A percentile compares a stretch with the other conserved stretches of the same genome.
Conservation (phyloP, 1,140 invertebrate genomes). For the Drosophila bocki region DNA sequence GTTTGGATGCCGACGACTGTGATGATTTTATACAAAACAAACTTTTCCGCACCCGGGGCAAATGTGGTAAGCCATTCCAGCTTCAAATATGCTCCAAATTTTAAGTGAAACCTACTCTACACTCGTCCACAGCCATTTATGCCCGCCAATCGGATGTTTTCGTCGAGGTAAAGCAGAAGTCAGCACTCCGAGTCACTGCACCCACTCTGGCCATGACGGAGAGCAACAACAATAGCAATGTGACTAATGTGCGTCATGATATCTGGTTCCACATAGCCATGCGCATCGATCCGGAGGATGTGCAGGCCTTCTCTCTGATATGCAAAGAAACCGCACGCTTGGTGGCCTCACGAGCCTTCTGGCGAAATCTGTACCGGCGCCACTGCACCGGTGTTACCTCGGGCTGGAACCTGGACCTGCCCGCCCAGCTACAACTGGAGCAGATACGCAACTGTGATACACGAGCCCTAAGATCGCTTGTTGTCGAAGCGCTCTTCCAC, state of each 20-base stretch:
- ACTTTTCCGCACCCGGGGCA: slow-evolving; percentile 51
- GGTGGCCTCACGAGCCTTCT: slow-evolving; percentile 63
- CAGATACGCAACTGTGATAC: slow-evolving; percentile 62
- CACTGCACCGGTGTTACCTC: slow-evolving; percentile 45
- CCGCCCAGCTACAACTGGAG: slow-evolving; percentile 58
- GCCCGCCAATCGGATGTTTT: slow-evolving; percentile 54
- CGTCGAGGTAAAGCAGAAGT: slow-evolving; percentile 49
- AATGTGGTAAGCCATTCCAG: slow-evolving; percentile 48
- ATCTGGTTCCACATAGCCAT: slow-evolving; percentile 79
- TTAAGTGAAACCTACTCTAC: not conserved
- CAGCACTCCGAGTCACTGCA: slow-evolving; percentile 7
- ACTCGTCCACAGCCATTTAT: slow-evolving; percentile 36
- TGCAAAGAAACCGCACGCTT: slow-evolving; percentile 63
- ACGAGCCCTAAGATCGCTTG: slow-evolving; percentile 39
- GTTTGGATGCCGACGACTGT: slow-evolving; percentile 50
- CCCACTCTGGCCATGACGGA: slow-evolving; percentile 16
- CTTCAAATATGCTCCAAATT: not conserved
- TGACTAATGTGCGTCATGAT: slow-evolving; percentile 52
- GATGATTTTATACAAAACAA: slow-evolving; percentile 52
- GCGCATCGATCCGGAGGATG: slow-evolving; percentile 73
- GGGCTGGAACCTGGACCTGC: slow-evolving; percentile 62
- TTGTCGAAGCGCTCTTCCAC: slow-evolving; percentile 62
- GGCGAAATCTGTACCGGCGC: slow-evolving; percentile 66
- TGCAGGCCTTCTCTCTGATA: slow-evolving; percentile 72
- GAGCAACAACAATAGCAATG: slow-evolving; percentile 11